Percentiles rank a stretch among this genome's conserved stretches.
phyloP scores from a whole-genome alignment of 1,140 invertebrate species.

The Hycleus phaleratus region DNA sequence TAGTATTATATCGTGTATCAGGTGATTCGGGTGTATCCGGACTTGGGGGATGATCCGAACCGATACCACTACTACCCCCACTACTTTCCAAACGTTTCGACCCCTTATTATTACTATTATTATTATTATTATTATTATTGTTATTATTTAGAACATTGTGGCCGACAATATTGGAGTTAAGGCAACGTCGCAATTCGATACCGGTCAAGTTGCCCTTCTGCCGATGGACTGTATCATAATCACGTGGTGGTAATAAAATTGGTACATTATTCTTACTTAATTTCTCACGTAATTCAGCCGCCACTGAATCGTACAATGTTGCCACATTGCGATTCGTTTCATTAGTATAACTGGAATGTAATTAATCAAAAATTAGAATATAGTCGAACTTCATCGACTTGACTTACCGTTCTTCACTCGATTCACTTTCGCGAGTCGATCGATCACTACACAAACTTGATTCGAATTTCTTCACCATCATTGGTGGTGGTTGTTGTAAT shows the following conservation, averaged over 20 bases:
- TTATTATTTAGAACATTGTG: slow-evolving; percentile 39
- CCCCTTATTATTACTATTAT: slow-evolving; percentile 27
- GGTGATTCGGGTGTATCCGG: slow-evolving; percentile 51
- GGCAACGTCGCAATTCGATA: slow-evolving; percentile 65
- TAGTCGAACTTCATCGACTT: too few relatives aligned
- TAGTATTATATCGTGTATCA: slow-evolving; percentile 33
- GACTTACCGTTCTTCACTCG: slow-evolving; percentile 56
- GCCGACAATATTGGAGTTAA: slow-evolving; percentile 65
- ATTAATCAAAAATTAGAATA: neutral
- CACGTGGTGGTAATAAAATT: slow-evolving; percentile 79
- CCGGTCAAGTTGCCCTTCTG: slow-evolving; percentile 76
- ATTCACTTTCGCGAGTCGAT: slow-evolving; percentile 65
- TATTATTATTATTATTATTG: too few relatives aligned
- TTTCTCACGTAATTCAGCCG: slow-evolving; percentile 83
- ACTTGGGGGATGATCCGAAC: slow-evolving; percentile 79
- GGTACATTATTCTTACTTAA: slow-evolving; percentile 68
- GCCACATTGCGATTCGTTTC: slow-evolving; percentile 47
- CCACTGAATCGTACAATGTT: slow-evolving; percentile 80
- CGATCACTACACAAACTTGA: slow-evolving; percentile 65
- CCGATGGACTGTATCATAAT: slow-evolving; percentile 85
- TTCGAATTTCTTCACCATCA: slow-evolving; percentile 51
- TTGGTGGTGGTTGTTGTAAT: slow-evolving; percentile 30
- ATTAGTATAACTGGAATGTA: slow-evolving; percentile 23
- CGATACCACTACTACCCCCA: slow-evolving; percentile 69
- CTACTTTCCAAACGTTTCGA: slow-evolving; percentile 39